Percentiles rank a stretch among this genome's conserved stretches.
Conservation (phyloP, 2,113 vertebrate genomes). For the Alces alces region DNA sequence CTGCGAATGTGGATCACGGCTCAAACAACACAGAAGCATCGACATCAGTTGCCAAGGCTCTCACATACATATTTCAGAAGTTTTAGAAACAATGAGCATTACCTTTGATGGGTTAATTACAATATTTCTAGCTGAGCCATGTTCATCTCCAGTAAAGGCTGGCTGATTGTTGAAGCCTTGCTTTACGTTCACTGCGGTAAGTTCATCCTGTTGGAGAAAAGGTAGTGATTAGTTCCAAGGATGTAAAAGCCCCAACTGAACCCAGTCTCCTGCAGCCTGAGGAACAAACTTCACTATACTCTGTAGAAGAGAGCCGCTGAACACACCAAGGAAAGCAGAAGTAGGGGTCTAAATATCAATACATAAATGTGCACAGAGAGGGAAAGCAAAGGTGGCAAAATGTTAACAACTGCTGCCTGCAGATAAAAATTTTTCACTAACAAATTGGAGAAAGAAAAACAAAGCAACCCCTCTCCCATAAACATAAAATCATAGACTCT, state of each 20-base stretch:
- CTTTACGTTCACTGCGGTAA: slow-evolving; percentile 84
- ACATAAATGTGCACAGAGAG: not conserved
- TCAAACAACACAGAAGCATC: not conserved
- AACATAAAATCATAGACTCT: not conserved
- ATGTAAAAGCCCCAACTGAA: not conserved
- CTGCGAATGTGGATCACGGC: not conserved
- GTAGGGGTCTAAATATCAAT: not conserved
- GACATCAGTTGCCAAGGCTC: not conserved
- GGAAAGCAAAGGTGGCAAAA: not conserved
- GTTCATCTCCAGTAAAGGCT: slow-evolving; percentile 84
- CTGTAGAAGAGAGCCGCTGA: not conserved
- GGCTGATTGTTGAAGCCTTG: slow-evolving; percentile 85
- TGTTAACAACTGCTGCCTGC: not conserved
- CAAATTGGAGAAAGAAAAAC: not conserved
- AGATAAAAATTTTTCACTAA: not conserved
- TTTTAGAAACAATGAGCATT: not conserved
- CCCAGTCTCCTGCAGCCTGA: not conserved
- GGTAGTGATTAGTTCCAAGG: not conserved
- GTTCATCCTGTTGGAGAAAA: slow-evolving; percentile 79
- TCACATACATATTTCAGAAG: not conserved
- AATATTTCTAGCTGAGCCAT: slow-evolving; percentile 82
- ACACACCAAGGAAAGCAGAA: not conserved
- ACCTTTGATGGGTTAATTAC: slow-evolving; percentile 85
- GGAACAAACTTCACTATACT: not conserved
- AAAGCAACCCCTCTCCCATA: not conserved